Conservation (phyloP, 2,797 vertebrate species). For the Acanthornis magna region DNA sequence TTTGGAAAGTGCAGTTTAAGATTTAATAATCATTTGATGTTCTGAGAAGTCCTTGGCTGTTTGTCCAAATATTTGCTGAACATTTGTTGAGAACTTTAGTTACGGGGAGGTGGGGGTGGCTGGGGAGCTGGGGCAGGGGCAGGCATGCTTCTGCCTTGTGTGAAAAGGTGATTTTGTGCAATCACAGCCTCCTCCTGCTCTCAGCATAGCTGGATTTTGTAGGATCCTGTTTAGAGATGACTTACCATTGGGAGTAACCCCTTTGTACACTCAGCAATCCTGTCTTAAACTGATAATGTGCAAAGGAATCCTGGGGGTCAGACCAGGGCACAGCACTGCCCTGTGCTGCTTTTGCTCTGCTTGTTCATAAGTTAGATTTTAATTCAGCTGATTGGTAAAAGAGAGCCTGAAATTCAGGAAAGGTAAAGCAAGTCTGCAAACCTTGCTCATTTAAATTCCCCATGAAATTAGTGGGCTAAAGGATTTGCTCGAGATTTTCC, state of each 20-base stretch:
- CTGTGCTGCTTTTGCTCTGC: neutral
- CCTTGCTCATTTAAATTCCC: neutral
- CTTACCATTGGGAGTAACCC: neutral
- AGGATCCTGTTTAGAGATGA: neutral
- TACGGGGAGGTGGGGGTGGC: neutral
- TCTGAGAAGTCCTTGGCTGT: slow-evolving; percentile 47
- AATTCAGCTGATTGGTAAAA: neutral
- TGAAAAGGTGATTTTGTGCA: neutral
- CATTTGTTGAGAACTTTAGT: slow-evolving; percentile 5
- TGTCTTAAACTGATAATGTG: neutral
- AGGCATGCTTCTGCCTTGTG: neutral
- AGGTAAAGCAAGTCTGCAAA: neutral
- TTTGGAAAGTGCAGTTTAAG: slow-evolving; percentile 50
- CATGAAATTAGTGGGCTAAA: neutral
- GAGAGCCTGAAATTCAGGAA: neutral
- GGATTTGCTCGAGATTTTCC: neutral
- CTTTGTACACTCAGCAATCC: neutral
- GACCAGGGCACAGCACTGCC: neutral
- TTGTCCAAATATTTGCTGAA: slow-evolving; percentile 43
- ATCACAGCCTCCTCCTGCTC: neutral
- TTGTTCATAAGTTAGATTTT: neutral
- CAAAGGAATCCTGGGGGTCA: neutral
- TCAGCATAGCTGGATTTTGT: neutral
- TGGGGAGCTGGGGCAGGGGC: neutral
- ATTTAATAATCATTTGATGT: slow-evolving; percentile 67